A percentile compares a stretch with the other conserved stretches of the same genome.
phyloP scores from a whole-genome alignment of 1,140 invertebrate species.

The Ladona fulva region DNA sequence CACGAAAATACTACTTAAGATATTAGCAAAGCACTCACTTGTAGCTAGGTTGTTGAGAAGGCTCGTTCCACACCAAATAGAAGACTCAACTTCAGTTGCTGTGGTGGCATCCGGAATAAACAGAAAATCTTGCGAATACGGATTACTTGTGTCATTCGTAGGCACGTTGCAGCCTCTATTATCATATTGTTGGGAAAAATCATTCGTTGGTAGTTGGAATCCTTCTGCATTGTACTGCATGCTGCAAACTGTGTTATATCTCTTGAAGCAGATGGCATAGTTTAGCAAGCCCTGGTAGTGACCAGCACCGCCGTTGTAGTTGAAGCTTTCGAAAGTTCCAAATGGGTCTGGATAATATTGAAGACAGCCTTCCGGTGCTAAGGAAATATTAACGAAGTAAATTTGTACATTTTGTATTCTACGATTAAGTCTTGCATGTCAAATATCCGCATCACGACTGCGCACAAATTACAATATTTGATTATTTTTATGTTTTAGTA shows the following conservation, averaged over 20 bases:
- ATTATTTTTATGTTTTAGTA: too few relatives aligned
- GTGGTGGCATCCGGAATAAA: background rate
- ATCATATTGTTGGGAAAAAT: background rate
- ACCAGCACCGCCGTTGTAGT: slow-evolving; percentile 24
- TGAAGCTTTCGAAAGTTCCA: slow-evolving; percentile 26
- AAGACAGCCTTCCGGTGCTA: slow-evolving; percentile 27
- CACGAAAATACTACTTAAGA: too few relatives aligned
- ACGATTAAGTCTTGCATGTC: too few relatives aligned
- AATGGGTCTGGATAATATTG: slow-evolving; percentile 25
- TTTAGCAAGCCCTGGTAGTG: slow-evolving; percentile 16
- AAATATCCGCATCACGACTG: too few relatives aligned
- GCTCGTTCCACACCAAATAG: background rate
- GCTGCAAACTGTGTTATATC: slow-evolving; percentile 16
- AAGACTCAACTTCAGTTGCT: background rate
- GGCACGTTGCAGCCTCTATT: background rate
- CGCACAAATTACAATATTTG: too few relatives aligned
- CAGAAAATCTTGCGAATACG: background rate
- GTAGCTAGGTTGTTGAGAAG: too few relatives aligned
- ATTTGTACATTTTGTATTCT: background rate
- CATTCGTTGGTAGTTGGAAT: slow-evolving; percentile 15
- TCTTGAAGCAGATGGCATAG: slow-evolving; percentile 22
- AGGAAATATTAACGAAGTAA: background rate
- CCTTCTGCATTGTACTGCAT: slow-evolving; percentile 13
- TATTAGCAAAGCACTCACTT: too few relatives aligned
- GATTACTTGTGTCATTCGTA: background rate